These are phyloP conservation scores for Cheilosia pagana DNA, from an alignment of 2,888 invertebrate species.

Conservation along the genomic window DNA sequence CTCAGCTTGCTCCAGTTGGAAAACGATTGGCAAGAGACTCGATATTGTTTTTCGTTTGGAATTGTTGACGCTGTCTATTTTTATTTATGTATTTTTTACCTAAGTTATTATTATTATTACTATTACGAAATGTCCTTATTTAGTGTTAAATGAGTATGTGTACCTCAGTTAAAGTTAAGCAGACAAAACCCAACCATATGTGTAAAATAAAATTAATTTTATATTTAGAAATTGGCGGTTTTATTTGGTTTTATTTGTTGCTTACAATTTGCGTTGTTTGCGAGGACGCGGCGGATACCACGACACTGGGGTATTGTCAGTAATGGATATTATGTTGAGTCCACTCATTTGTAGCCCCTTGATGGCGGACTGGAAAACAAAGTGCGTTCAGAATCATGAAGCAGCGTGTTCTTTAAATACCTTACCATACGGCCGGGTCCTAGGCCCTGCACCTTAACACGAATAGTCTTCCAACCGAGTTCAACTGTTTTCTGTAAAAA, in stretches of 20 bases:
- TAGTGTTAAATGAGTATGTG: constrained; percentile 45
- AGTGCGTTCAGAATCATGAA: neutral
- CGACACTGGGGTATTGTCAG: constrained; percentile 94
- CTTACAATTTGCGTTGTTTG: constrained; percentile 92
- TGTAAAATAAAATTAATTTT: constrained; percentile 58
- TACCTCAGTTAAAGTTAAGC: constrained; percentile 61
- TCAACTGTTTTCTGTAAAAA: constrained; percentile 87
- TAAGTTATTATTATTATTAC: constrained; percentile 67
- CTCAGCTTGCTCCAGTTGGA: constrained; percentile 12
- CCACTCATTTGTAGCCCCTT: constrained; percentile 97
- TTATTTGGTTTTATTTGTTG: neutral
- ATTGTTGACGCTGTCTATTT: constrained; percentile 46
- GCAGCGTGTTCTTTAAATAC: constrained; percentile 30
- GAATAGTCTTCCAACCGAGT: constrained; percentile 89
- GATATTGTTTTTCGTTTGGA: constrained; percentile 23
- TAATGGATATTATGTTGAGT: constrained; percentile 94
- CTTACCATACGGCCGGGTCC: constrained; percentile 96
- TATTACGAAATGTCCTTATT: constrained; percentile 60
- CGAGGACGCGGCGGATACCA: constrained; percentile 92
- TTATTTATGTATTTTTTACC: constrained; percentile 61
- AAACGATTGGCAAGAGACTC: neutral
- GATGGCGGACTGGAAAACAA: constrained; percentile 90
- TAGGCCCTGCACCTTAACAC: constrained; percentile 91
- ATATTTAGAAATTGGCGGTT: constrained; percentile 45
- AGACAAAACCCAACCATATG: constrained; percentile 42